Percentiles rank a stretch among this genome's conserved stretches.
phyloP scores from a whole-genome alignment of 2,888 invertebrate species.

The Diarsia brunnea region DNA sequence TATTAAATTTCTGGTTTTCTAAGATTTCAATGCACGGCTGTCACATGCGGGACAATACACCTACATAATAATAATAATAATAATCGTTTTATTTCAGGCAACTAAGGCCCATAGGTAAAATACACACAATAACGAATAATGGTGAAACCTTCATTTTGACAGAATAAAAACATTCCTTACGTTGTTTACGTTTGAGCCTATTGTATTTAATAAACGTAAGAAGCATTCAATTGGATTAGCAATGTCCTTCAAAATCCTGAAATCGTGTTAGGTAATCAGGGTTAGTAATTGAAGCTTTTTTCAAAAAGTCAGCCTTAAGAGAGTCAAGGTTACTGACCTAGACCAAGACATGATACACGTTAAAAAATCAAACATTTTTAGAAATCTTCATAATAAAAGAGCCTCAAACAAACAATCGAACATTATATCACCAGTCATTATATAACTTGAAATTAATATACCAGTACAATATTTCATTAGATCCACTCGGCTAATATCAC shows the following conservation, averaged over 20 bases:
- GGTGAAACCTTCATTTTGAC: background rate
- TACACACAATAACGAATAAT: too few relatives aligned
- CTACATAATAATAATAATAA: too few relatives aligned
- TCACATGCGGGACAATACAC: background rate
- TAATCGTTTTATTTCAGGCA: too few relatives aligned
- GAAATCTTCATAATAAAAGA: rapidly evolving
- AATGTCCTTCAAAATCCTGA: background rate
- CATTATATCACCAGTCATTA: constrained; percentile 50
- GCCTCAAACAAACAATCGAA: background rate
- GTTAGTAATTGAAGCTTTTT: too few relatives aligned
- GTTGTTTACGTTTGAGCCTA: background rate
- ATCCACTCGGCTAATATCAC: constrained; percentile 32
- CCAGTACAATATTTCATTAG: constrained; percentile 34
- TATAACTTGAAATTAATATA: constrained; percentile 49
- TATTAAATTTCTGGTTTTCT: too few relatives aligned
- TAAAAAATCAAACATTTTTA: background rate
- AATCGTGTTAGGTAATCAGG: background rate
- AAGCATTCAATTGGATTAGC: background rate
- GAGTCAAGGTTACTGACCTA: background rate
- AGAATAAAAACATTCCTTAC: background rate
- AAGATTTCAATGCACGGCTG: background rate
- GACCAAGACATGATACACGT: background rate
- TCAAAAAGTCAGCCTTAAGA: too few relatives aligned
- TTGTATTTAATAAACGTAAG: background rate
- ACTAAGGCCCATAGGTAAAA: too few relatives aligned